Evolutionary conservation across 1,140 invertebrate species (phyloP).

Genomic region (Drosophila malerkotliana): DNA sequence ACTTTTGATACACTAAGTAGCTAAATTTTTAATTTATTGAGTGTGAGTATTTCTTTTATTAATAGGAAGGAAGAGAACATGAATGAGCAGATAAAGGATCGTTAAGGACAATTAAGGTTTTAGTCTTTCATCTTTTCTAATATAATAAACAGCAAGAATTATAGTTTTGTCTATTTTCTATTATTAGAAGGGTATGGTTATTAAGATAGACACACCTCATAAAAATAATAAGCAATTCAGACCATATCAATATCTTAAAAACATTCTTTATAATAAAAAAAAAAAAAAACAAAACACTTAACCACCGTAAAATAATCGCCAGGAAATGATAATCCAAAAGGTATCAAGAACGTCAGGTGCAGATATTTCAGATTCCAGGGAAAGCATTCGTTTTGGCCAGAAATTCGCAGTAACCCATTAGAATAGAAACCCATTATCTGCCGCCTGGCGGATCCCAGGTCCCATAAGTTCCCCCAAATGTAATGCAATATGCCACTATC

Average conservation of each 20-base stretch:
- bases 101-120: too few relatives aligned
- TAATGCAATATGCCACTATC: conserved; percentile 57
- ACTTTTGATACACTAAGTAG: too few relatives aligned
- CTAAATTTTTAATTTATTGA: too few relatives aligned
- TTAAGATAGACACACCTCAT: too few relatives aligned
- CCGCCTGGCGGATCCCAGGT: conserved; percentile 9
- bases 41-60: too few relatives aligned
- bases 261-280: background rate
- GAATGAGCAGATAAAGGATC: too few relatives aligned
- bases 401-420: conserved; percentile 40
- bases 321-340: conserved; percentile 1
- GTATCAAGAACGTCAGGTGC: conserved; percentile 21
- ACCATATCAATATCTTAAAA: background rate
- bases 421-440: conserved; percentile 16
- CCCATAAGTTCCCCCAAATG: conserved; percentile 62
- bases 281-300: background rate
- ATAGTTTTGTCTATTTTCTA: too few relatives aligned
- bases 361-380: conserved; percentile 11
- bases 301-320: background rate
- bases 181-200: too few relatives aligned
- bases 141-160: too few relatives aligned
- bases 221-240: too few relatives aligned
- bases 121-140: too few relatives aligned
- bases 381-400: conserved; percentile 27
- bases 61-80: too few relatives aligned